Conservation (phyloP, 53 echinoderm and acorn worm species). For the Stichopus horrens region DNA sequence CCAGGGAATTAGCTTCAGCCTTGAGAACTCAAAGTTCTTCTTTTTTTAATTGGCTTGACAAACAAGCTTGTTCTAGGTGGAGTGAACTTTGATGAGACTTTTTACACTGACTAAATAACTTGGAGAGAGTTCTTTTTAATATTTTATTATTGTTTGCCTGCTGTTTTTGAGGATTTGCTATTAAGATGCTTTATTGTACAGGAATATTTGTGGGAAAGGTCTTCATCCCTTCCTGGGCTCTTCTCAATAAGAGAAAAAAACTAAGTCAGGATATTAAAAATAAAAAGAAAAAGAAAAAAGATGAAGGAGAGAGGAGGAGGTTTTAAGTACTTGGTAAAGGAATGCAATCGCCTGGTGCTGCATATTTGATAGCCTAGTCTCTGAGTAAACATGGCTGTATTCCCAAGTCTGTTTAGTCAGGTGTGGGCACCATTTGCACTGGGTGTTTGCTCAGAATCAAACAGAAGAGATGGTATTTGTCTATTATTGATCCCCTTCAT, state of each 20-base stretch:
- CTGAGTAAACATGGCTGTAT: constrained; percentile 25
- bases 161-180: neutral
- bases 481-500: constrained; percentile 41
- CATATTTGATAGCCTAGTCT: constrained; percentile 7
- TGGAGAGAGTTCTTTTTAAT: neutral
- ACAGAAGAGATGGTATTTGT: constrained; percentile 44
- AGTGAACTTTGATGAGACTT: neutral
- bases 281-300: neutral
- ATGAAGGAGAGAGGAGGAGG: neutral
- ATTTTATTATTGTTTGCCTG: constrained; percentile 5
- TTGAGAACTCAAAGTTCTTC: neutral
- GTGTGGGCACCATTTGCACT: constrained; percentile 40
- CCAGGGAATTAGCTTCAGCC: neutral
- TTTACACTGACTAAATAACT: neutral
- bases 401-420: constrained; percentile 40
- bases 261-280: neutral
- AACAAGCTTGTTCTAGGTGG: neutral
- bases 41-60: neutral
- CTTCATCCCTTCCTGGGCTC: neutral
- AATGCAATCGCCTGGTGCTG: constrained; percentile 14
- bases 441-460: constrained; percentile 41
- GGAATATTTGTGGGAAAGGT: neutral
- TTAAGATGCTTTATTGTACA: constrained; percentile 8
- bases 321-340: constrained; percentile 15
- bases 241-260: neutral